Evolutionary conservation across 2,113 vertebrate species (phyloP), one percentile per base, ranked within the genome.

Genomic region (Stomatorhinus ivindoensis): DNA sequence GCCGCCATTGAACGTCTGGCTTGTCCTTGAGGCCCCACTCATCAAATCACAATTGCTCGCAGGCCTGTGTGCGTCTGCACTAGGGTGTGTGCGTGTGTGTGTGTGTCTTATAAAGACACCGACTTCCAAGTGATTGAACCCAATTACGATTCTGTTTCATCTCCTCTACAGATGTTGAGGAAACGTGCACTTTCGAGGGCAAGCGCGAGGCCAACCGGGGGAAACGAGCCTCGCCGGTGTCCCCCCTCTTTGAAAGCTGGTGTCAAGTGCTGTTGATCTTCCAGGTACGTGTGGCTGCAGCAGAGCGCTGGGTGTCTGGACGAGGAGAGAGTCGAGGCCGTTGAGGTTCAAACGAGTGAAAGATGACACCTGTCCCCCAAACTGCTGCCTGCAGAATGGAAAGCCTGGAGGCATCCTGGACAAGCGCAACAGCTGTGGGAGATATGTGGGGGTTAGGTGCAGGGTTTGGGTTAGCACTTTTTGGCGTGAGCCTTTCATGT

Each of bases 131-230:
- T 89, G 80, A 87, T 88, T 90, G 88, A 42, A 76, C 91, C 90
- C 88, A 91, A 92, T 93, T 93, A 93, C 91, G 89, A 91, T 93
- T 92, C 90, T 80, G 91, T 94, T 94, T 93, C 90, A 94, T 94
- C 92, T 91, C 91, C 44, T 39, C 89, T 88, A 61, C 91, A 93
- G 92, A 93, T 93, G 93, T 90, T 90, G 91, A 90, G 85, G 89
- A 92, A 89, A 69, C 65, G 44, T 50, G 46, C 85, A 53, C 84
- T 89, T 89, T 90, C 69, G 82, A 90, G 89, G 92, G 88, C 47
- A 83, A 91, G 90, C 86, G 82, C 86, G 89, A 87, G 87, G 90
- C 88, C 92, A 93, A 93, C 91, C 89, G 89, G 89, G 91, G 90
- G 91, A 92, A 94, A 94, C 92, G 92, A 90, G 91, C 89, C 91